Base-by-base conservation (phyloP, 1,140 invertebrate species). In the Thaumatotibia leucotreta region DNA sequence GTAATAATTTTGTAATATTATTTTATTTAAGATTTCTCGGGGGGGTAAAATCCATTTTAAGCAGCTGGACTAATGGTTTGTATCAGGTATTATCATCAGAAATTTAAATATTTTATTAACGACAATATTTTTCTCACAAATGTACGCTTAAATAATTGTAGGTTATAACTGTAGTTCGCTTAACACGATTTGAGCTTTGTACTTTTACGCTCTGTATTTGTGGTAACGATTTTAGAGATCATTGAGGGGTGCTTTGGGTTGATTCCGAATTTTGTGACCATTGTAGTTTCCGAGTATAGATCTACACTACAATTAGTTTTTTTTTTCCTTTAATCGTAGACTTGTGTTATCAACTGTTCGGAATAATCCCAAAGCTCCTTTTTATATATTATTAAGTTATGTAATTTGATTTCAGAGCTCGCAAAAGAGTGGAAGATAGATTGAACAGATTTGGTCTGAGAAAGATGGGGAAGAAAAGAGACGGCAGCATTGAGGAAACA, bases 401-500 rank as follows among this genome's bases (percentile, higher is more conserved):
- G 70, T 31, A 32, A 24, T 75, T 52, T 35, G 11, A 79, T 75
- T 32, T 80, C 39, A 95, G 95, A 84, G 97, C 97, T 9, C 95
- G 96, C 83, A 94, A 96, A 77, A 86, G 96, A 76, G 94, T 98
- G 75, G 97, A 98, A 91, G 95, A 97, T 84, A 94, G 97, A 79
- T 92, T 98, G 58, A 96, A 94, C 77, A 92, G 94, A 87, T 93
- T 94, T 71, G 93, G 92, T 10, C 84, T 95, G 39, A 92, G 93
- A 64, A 96, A 96, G 84, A 93, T 94, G 83, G 95, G 96, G 3
- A 96, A 96, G 77, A 97, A 96, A 84, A 96, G 97, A 86, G 96
- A 97, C 84, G 95, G 96, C 23, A 97, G 95, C 81, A 94, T 95
- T 66, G 97, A 98, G 91, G 97, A 97, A 84, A 92, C 94, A 11